Base-by-base conservation (phyloP, 1,140 invertebrate genomes). In the Solenopsis fugax region DNA sequence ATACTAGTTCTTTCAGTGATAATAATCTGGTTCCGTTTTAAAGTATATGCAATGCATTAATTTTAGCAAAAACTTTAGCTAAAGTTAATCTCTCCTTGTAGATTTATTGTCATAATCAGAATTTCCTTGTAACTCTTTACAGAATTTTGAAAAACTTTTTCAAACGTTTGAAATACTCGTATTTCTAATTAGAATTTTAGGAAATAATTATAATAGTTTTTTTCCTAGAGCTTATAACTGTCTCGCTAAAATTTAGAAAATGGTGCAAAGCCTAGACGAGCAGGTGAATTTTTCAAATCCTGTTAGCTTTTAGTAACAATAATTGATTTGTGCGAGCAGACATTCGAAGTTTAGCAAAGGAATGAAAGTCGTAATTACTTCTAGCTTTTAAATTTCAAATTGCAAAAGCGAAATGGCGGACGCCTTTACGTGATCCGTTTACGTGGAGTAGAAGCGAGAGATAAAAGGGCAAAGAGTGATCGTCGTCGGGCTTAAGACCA, bases 401-500 rank as follows among this genome's bases (percentile, higher is more conserved):
- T 45, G 12, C 13, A 18, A 73, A 50, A 62, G 6, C n/a, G 21
- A 67, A 69, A 69, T 48, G n/a, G 41, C 16, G 24, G 34, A 50
- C 13, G 50, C 13, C 41, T 12, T 71, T 56, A 45, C 10, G 78
- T 21, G 37, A 82, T 82, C 6, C 34, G 67, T 73, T 56, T 73
- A 64, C 67, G 41, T 73, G 16, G 37, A n/a, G 13, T 34, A 21
- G 56, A 52, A 21, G 21, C 4, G 41, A 60, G 54, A 58, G 65
- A 86, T 58, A 80, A 69, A 62, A 62, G 67, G 45, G 48, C n/a
- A 56, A 37, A 67, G 75, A 50, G 24, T 24, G 48, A 54, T 81
- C 37, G 80, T 73, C 29, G 54, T 82, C 54, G 80, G 41, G 52
- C 69, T 60, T 84, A 50, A 84, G 69, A 84, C 69, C 69, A 84